phyloP scores from a whole-genome alignment of 2,113 vertebrate genomes.

The Physeter macrocephalus region DNA sequence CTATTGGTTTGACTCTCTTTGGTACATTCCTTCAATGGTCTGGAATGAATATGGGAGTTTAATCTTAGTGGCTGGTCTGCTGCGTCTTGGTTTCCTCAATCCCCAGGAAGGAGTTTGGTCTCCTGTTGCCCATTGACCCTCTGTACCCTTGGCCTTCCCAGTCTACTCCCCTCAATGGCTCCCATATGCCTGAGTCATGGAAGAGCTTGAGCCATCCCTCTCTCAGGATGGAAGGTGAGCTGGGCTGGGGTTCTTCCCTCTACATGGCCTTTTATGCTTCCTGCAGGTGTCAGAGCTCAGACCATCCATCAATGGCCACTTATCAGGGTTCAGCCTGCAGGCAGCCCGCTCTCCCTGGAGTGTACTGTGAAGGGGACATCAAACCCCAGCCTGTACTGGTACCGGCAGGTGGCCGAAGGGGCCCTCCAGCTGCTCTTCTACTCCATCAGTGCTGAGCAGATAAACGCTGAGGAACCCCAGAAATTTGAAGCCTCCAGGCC shows the following conservation, averaged over 20 bases:
- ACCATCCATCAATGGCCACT: slow-evolving; percentile 46
- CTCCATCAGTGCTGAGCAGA: accelerated
- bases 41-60: not conserved
- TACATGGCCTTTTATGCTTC: not conserved
- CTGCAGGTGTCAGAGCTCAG: slow-evolving; percentile 30
- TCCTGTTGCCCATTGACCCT: not conserved
- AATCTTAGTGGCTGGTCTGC: not conserved
- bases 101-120: not conserved
- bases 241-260: not conserved
- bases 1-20: not conserved
- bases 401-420: not conserved
- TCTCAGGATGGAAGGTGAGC: not conserved
- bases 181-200: not conserved
- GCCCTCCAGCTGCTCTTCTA: slow-evolving; percentile 16
- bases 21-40: not conserved
- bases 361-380: not conserved
- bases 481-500: slow-evolving; percentile 32
- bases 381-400: slow-evolving; percentile 61
- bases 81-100: not conserved
- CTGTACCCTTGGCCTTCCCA: not conserved
- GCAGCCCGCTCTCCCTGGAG: slow-evolving; percentile 8
- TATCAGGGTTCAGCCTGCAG: not conserved
- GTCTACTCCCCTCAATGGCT: not conserved
- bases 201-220: not conserved
- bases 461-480: accelerated